These are phyloP conservation scores for Anser brachyrhynchus DNA, from an alignment of 2,113 vertebrate genomes.

Conservation along the genomic window DNA sequence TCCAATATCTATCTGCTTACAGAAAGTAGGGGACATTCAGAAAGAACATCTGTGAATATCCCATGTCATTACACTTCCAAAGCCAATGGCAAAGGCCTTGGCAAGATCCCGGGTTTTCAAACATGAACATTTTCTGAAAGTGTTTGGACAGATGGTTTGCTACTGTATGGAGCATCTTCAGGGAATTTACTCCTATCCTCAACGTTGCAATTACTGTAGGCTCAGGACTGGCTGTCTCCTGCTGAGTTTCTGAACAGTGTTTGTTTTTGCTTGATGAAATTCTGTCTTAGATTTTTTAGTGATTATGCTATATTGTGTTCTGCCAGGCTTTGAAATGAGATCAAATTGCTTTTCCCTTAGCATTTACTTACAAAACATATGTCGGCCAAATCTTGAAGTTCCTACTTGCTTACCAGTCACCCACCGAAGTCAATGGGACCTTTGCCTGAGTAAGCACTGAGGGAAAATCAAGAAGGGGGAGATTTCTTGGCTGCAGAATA, in stretches of 20 bases:
- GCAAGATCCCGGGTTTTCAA: slow-evolving; percentile 28
- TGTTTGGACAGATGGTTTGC: slow-evolving; percentile 74
- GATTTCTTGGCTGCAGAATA: background rate
- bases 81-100: slow-evolving; percentile 62
- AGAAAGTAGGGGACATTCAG: background rate
- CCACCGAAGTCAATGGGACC: background rate
- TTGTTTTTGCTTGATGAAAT: slow-evolving; percentile 71
- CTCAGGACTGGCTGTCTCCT: slow-evolving; percentile 49
- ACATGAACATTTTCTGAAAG: slow-evolving; percentile 47
- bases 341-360: slow-evolving; percentile 46
- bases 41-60: slow-evolving; percentile 63
- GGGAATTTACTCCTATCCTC: slow-evolving; percentile 68
- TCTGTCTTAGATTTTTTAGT: slow-evolving; percentile 64
- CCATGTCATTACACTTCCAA: slow-evolving; percentile 38
- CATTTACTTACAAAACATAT: slow-evolving; percentile 40
- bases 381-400: slow-evolving; percentile 52
- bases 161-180: slow-evolving; percentile 67
- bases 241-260: slow-evolving; percentile 57
- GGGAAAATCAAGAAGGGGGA: slow-evolving; percentile 9
- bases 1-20: slow-evolving; percentile 19
- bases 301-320: slow-evolving; percentile 58
- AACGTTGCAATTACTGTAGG: slow-evolving; percentile 48
- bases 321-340: slow-evolving; percentile 67
- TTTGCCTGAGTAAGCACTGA: slow-evolving; percentile 33
- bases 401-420: slow-evolving; percentile 38